Percentiles rank a stretch among this genome's conserved stretches.
phyloP scores from a whole-genome alignment of 2,888 invertebrate genomes.

The Cinara cedri region DNA sequence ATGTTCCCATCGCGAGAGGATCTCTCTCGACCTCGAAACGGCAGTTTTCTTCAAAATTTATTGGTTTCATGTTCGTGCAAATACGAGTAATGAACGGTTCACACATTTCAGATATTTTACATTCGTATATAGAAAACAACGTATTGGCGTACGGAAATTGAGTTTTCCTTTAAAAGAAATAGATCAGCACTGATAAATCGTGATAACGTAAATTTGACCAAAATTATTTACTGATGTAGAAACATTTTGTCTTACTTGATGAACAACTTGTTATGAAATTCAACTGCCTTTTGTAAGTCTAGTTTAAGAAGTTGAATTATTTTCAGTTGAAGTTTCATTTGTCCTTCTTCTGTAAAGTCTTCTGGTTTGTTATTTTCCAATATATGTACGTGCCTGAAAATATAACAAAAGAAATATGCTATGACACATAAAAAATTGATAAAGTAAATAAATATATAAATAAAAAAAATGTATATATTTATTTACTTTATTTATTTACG shows the following conservation, averaged over 20 bases:
- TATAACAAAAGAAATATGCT: neutral
- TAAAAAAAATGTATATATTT: too few relatives aligned
- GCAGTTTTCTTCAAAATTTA: conserved; percentile 67
- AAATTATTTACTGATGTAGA: neutral
- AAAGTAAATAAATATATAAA: too few relatives aligned
- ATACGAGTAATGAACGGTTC: conserved; percentile 76
- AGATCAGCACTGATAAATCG: neutral
- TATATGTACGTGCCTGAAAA: conserved; percentile 70
- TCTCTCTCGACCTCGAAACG: conserved; percentile 68
- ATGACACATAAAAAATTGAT: neutral
- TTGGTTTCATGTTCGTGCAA: conserved; percentile 75
- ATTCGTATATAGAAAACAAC: conserved; percentile 76
- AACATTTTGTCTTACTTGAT: conserved; percentile 72
- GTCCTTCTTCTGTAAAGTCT: conserved; percentile 72
- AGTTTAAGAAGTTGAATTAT: conserved; percentile 81
- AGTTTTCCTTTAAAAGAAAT: conserved; percentile 67
- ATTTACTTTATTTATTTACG: too few relatives aligned
- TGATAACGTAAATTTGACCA: too few relatives aligned
- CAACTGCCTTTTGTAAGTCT: conserved; percentile 80
- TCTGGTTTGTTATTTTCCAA: conserved; percentile 72
- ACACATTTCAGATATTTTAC: conserved; percentile 68
- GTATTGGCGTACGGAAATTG: conserved; percentile 76
- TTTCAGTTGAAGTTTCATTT: conserved; percentile 79
- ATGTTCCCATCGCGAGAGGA: conserved; percentile 81
- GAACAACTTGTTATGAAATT: conserved; percentile 82